Evolutionary conservation across 1,140 invertebrate species (phyloP).

Genomic region (Meloidogyne chitwoodi): DNA sequence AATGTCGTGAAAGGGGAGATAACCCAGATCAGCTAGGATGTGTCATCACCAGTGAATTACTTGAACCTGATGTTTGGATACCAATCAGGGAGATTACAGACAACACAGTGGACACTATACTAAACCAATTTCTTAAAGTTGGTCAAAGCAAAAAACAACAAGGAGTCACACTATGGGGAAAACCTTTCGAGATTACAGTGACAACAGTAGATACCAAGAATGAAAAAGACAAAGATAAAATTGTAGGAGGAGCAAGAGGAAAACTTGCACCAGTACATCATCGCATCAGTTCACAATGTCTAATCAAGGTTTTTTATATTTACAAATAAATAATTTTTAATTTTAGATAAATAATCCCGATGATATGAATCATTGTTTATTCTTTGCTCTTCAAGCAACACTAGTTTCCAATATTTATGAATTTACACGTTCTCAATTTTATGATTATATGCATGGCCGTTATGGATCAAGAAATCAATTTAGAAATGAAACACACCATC

Average conservation of each 20-base stretch:
- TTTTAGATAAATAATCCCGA: neutral
- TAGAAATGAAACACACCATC: neutral
- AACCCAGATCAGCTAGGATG: neutral
- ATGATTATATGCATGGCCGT: neutral
- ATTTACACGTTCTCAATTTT: neutral
- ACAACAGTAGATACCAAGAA: neutral
- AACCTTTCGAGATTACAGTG: neutral
- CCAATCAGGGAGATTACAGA: neutral
- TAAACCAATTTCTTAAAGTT: constrained; percentile 1
- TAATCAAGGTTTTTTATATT: neutral
- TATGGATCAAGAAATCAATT: neutral
- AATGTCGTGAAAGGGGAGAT: neutral
- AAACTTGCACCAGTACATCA: neutral
- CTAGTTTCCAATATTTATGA: neutral
- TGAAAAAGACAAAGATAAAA: neutral
- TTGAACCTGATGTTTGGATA: neutral
- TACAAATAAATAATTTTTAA: neutral
- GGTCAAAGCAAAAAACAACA: neutral
- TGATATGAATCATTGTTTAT: neutral
- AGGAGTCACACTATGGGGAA: neutral
- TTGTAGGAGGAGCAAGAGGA: neutral
- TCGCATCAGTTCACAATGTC: neutral
- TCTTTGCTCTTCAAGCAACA: neutral
- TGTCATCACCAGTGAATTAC: neutral
- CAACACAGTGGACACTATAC: neutral